These are phyloP conservation scores for Hydrotaea diabolus DNA, from an alignment of 2,888 invertebrate genomes.

Conservation along the genomic window DNA sequence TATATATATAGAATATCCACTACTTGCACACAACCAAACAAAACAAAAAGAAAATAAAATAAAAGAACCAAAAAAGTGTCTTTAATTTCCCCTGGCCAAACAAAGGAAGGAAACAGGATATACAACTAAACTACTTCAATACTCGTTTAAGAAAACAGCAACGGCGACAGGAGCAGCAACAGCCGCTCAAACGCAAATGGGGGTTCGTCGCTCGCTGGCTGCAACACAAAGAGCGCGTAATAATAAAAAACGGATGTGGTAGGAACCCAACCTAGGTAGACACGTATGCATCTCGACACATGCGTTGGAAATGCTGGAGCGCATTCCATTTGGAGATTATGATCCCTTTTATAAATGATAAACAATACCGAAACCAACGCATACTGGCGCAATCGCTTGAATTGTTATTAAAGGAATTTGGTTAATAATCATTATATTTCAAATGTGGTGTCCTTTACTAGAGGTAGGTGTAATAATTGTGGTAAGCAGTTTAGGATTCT, in stretches of 20 bases:
- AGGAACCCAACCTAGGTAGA: constrained; percentile 40
- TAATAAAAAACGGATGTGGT: constrained; percentile 60
- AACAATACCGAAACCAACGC: constrained; percentile 1
- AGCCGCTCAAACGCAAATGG: background rate
- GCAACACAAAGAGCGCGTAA: background rate
- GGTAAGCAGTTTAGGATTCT: background rate
- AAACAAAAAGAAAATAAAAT: background rate
- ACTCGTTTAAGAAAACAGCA: background rate
- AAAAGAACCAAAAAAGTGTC: background rate
- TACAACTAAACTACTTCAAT: constrained; percentile 33
- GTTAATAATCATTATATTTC: background rate
- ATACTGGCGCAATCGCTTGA: background rate
- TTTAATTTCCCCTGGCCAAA: constrained; percentile 55
- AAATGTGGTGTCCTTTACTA: background rate
- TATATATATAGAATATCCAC: constrained; percentile 7
- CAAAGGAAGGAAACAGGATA: constrained; percentile 61
- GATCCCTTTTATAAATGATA: constrained; percentile 30
- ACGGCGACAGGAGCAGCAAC: constrained; percentile 11
- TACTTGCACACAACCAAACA: background rate
- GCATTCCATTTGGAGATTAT: constrained; percentile 33
- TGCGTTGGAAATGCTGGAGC: constrained; percentile 4
- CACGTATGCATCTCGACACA: background rate
- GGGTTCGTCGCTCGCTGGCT: background rate
- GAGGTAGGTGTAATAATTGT: background rate
- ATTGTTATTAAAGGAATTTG: constrained; percentile 55